phyloP scores from a whole-genome alignment of 2,888 invertebrate species.

The Mythimna lalbum region DNA sequence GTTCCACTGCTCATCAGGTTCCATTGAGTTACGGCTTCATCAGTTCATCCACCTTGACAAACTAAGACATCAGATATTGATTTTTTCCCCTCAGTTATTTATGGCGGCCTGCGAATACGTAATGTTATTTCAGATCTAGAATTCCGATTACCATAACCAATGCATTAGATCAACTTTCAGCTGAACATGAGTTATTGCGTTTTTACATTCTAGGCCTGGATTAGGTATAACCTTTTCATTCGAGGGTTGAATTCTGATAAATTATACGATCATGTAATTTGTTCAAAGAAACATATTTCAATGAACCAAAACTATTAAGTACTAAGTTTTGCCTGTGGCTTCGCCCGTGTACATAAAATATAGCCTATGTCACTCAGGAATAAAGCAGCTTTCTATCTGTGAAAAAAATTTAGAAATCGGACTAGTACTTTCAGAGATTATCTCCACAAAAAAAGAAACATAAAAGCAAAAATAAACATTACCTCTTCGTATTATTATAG shows the following conservation, averaged over 20 bases:
- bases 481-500: too few species aligned
- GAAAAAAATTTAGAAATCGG: too few species aligned
- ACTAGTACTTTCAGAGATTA: too few species aligned
- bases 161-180: constrained; percentile 43
- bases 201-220: constrained; percentile 4
- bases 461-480: too few species aligned
- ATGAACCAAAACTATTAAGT: background rate
- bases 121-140: constrained; percentile 47
- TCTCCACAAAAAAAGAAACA: too few species aligned
- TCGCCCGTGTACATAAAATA: too few species aligned
- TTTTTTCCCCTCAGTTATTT: constrained; percentile 24
- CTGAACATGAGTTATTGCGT: constrained; percentile 9
- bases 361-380: too few species aligned
- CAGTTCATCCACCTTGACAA: constrained; percentile 24
- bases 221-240: background rate
- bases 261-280: background rate
- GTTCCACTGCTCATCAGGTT: background rate
- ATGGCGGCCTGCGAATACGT: constrained; percentile 23
- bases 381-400: too few species aligned
- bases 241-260: background rate
- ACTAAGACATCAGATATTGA: constrained; percentile 27
- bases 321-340: too few species aligned
- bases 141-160: constrained; percentile 45
- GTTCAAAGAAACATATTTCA: background rate
- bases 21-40: background rate